These are phyloP conservation scores for Pristionchus fissidentatus DNA, from an alignment of 2,888 invertebrate species.

Conservation along the genomic window DNA sequence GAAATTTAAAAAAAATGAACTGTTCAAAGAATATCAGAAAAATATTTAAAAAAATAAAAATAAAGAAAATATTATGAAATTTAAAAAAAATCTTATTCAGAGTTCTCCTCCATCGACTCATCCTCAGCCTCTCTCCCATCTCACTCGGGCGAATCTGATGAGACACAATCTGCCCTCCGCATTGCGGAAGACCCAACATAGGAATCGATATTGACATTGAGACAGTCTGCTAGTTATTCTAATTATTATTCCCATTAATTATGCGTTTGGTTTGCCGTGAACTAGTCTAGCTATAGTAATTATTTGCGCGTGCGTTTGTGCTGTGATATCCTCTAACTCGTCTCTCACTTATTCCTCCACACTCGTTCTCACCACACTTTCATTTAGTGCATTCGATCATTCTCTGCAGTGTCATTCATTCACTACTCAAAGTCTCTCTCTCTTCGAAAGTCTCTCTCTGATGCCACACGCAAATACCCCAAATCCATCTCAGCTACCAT, in stretches of 20 bases:
- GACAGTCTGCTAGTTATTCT: too few species aligned
- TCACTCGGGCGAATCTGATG: conserved; percentile 39
- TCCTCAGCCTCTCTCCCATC: conserved; percentile 40
- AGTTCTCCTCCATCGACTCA: conserved; percentile 48
- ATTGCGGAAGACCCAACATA: conserved; percentile 25
- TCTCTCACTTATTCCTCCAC: conserved; percentile 25
- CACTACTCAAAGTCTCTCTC: neutral
- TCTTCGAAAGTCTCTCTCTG: neutral
- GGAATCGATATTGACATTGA: conserved; percentile 46
- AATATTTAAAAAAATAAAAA: too few species aligned
- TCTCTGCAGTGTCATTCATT: conserved; percentile 10
- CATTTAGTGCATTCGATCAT: conserved; percentile 27
- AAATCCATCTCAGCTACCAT: conserved; percentile 5
- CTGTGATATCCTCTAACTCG: conserved; percentile 16
- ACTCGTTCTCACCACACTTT: conserved; percentile 4
- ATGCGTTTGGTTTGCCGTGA: neutral
- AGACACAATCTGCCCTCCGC: conserved; percentile 45
- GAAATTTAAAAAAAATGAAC: neutral
- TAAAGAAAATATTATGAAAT: neutral
- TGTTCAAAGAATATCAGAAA: too few species aligned
- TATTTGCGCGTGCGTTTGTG: neutral
- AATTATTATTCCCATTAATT: neutral
- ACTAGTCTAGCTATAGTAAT: conserved; percentile 38
- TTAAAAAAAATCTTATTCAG: too few species aligned
- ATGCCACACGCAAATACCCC: neutral